Evolutionary conservation across 2,113 vertebrate genomes (phyloP), one percentile per base, ranked within the genome.

Genomic region (Globicephala melas): DNA sequence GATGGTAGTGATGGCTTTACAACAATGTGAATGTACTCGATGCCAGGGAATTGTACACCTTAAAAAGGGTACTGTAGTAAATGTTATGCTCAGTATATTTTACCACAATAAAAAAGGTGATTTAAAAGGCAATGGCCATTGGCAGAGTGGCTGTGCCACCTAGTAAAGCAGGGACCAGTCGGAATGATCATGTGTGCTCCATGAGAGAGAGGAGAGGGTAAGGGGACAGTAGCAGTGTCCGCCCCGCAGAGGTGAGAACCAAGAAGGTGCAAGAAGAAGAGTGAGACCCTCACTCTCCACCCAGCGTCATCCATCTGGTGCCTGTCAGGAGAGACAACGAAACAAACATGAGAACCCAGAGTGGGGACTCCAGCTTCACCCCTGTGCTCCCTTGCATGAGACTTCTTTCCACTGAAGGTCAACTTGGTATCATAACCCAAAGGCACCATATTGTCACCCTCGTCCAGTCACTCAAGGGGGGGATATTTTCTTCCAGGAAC

Each of bases 121-220:
- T 31, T 15, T 65, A 68, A 68, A 44, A 28, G 28, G 60, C 31
- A 58, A 13, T 17, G 50, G 20, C 36, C 8, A 4, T 36, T 82
- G 55, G 21, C 1, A 8, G n/a, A n/a, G 15, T 28, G n/a, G 2
- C 44, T 38, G 58, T 83, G 17, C 70, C 58, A 28, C 14, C 31
- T 33, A 36, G 70, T 53, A 58, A 67, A 47, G 60, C 70, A 68
- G 23, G 28, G 60, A 23, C 31, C 17, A 0, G 47, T 76, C 47
- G 25, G 44, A 68, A 62, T 6, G 14, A 23, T 12, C 20, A 18
- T 8, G 13, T 26, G 50, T 8, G 20, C 7, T 36, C 76, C 50
- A 9, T 1, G 7, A 11, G 31, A 6, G 36, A 20, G 7, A 55
- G 21, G 1, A 18, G 0, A 17, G 14, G 11, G 15, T 10, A 17